phyloP scores from a whole-genome alignment of 1,140 invertebrate species.

The Wasmannia auropunctata region DNA sequence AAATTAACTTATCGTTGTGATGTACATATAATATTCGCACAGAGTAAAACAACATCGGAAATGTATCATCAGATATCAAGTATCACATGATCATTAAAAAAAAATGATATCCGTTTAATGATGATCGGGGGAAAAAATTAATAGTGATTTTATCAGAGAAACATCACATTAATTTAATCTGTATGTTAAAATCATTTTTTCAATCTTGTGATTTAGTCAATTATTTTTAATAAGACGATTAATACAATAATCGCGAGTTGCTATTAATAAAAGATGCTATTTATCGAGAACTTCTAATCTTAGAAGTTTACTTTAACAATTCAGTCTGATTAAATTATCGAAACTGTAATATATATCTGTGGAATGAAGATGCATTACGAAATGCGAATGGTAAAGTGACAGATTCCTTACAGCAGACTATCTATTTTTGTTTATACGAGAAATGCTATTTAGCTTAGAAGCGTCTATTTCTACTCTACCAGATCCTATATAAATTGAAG shows the following conservation, averaged over 20 bases:
- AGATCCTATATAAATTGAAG: neutral
- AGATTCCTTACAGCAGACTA: neutral
- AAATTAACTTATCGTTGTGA: neutral
- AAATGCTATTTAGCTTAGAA: neutral
- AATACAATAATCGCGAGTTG: neutral
- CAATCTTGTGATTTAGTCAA: neutral
- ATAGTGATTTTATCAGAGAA: neutral
- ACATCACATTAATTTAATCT: neutral
- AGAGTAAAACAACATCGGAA: neutral
- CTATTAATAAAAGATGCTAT: too few species aligned
- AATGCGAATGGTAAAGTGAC: neutral
- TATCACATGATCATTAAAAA: neutral
- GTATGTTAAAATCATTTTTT: neutral
- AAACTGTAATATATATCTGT: too few species aligned
- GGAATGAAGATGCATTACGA: neutral
- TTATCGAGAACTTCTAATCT: neutral
- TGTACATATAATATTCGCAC: neutral
- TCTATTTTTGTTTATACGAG: neutral
- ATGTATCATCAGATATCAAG: neutral
- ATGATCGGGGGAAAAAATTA: neutral
- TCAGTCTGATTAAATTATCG: neutral
- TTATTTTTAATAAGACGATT: neutral
- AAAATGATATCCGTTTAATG: neutral
- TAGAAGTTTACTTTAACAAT: neutral
- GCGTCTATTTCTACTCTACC: neutral